Base-by-base conservation (phyloP, 2,113 vertebrate species). In the Dolichallabes microphthalmus region DNA sequence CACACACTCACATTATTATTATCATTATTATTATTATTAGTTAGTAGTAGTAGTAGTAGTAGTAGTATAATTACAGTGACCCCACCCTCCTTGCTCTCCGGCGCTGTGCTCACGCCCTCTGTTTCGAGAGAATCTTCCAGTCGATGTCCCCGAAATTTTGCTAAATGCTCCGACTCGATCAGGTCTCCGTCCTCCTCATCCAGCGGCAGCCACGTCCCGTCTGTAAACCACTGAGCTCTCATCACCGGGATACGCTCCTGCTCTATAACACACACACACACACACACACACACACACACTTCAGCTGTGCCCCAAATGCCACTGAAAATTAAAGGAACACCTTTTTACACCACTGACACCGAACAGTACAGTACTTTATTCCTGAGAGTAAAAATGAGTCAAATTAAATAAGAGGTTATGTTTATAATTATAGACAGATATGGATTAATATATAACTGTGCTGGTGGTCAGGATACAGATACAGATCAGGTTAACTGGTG, bases 141-240 rank as follows among this genome's bases (percentile, higher is more conserved):
- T 90, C 96, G 96, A 68, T 97, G 96, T n/a, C 97, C 98, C 84
- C 94, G 94, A 94, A 98, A 99, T 89, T 95, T 64, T 13, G 71
- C 93, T 63, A 99, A 95, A 66, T 99, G 96, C 88, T 98, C 96
- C 89, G 94, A 94, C 78, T 99, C 98, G 78, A 99, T 99, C 45
- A 96, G 93, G 91, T 99, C 97, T 83, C 98, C 98, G 91, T 99
- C 97, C 58, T 98, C 97, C 89, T 99, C 97, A 89, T 99, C 98
- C 83, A 99, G 92, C 3, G 98, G 98, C 22, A 98, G 96, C 98
- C 97, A 99, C 0, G 98, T 98, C 9, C 97, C 97, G 81, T 98
- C 98, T 27, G 96, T 96, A 90, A 98, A 99, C 98, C 98, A 99
- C 90, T 99, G 97, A 0, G 97, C 97, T 87, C 98, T 96, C 98